phyloP scores from a whole-genome alignment of 2,797 vertebrate genomes.

The Antrozous pallidus region DNA sequence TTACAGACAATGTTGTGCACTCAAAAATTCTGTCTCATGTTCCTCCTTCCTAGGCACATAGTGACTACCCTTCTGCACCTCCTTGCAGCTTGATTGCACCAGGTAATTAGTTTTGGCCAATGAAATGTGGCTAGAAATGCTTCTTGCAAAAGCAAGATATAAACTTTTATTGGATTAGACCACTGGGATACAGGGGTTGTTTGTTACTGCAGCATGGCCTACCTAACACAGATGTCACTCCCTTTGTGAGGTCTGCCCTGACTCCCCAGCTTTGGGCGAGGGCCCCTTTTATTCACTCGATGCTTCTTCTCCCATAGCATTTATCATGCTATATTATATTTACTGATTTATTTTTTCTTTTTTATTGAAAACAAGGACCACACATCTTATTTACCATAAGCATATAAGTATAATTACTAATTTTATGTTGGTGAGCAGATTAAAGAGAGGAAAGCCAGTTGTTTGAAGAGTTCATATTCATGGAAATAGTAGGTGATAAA shows the following conservation, averaged over 20 bases:
- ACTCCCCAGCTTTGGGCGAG: neutral
- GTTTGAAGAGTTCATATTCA: neutral
- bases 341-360: neutral
- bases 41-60: neutral
- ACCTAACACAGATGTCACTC: neutral
- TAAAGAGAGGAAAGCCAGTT: neutral
- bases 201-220: neutral
- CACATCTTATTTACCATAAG: neutral
- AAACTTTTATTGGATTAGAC: neutral
- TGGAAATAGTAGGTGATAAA: neutral
- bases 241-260: neutral
- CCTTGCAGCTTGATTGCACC: neutral
- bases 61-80: neutral
- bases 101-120: neutral
- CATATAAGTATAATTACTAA: neutral
- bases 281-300: neutral
- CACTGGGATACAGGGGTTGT: neutral
- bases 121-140: neutral
- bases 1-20: neutral
- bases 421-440: neutral
- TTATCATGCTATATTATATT: neutral
- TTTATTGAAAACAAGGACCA: neutral
- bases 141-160: conserved; percentile 6
- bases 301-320: neutral
- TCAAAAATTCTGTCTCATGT: neutral